Evolutionary conservation across 2,888 invertebrate species (phyloP).

Genomic region (Deladenus siricidicola): DNA sequence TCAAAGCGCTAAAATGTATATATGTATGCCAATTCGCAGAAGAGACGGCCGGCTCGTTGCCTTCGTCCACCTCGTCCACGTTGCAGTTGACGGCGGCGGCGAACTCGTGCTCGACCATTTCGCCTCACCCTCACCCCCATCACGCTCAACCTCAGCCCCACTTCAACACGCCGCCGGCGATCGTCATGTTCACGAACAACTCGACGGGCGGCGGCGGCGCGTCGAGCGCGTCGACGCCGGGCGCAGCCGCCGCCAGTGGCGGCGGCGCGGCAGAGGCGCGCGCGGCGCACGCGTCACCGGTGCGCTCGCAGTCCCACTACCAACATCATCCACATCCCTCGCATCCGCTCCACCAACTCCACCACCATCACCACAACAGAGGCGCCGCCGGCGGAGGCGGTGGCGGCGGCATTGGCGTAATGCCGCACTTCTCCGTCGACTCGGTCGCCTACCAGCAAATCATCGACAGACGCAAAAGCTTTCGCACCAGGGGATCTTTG

Average conservation of each 20-base stretch:
- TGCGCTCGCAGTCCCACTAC: not conserved
- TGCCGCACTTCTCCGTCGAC: slow-evolving; percentile 3
- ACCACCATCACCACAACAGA: not conserved
- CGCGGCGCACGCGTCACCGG: not conserved
- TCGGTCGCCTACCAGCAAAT: slow-evolving; percentile 28
- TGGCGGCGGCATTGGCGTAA: not conserved
- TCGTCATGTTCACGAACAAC: not conserved
- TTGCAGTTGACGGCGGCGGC: not conserved
- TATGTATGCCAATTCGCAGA: too few species aligned
- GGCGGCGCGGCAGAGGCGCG: not conserved
- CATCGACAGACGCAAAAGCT: slow-evolving; percentile 31
- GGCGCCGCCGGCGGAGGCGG: too few species aligned
- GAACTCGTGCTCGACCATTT: slow-evolving; percentile 2
- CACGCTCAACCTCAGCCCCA: not conserved
- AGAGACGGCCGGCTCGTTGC: too few species aligned
- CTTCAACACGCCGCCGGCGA: too few species aligned
- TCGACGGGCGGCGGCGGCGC: not conserved
- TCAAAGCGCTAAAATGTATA: too few species aligned
- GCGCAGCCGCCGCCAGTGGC: not conserved
- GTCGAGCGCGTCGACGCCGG: not conserved
- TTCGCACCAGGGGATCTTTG: slow-evolving; percentile 29
- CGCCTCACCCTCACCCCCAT: not conserved
- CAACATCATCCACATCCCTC: not conserved
- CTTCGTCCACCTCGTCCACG: too few species aligned
- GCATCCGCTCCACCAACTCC: not conserved